Evolutionary conservation across 2,888 invertebrate genomes (phyloP).

Genomic region (Polymixis flavicincta): DNA sequence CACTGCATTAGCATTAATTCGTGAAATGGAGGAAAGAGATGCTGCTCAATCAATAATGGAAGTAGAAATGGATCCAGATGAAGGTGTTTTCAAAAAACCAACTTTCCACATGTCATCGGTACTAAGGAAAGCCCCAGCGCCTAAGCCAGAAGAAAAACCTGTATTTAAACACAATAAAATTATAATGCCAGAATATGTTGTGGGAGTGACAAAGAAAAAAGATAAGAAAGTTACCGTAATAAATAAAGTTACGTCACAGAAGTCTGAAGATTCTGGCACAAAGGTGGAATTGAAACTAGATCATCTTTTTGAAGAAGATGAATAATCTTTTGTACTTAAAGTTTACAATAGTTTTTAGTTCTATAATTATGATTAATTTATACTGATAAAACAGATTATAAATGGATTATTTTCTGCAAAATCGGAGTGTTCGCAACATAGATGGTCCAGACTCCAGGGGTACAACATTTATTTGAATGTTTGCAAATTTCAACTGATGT

Average conservation of each 20-base stretch:
- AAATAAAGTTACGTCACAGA: conserved; percentile 56
- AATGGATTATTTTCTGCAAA: neutral
- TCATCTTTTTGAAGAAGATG: conserved; percentile 86
- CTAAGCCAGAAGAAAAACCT: conserved; percentile 74
- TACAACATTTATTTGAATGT: neutral
- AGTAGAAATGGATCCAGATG: conserved; percentile 70
- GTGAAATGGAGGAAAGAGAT: conserved; percentile 91
- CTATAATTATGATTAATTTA: conserved; percentile 37
- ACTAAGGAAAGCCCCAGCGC: conserved; percentile 73
- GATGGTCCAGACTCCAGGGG: too few relatives aligned
- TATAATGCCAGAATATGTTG: conserved; percentile 95
- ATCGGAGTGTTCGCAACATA: neutral
- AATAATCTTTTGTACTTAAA: conserved; percentile 57
- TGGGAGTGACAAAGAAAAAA: conserved; percentile 92
- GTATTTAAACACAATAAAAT: conserved; percentile 93
- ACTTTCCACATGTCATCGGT: conserved; percentile 82
- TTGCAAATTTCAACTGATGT: neutral
- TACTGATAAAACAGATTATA: neutral
- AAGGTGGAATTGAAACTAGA: conserved; percentile 84
- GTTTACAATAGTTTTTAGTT: conserved; percentile 24
- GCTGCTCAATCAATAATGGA: conserved; percentile 72
- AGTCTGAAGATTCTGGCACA: conserved; percentile 64
- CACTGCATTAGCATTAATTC: conserved; percentile 94
- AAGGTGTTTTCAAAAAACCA: conserved; percentile 83
- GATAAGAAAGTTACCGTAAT: conserved; percentile 79